phyloP scores from a whole-genome alignment of 2,797 vertebrate species.

The Microhierax caerulescens region DNA sequence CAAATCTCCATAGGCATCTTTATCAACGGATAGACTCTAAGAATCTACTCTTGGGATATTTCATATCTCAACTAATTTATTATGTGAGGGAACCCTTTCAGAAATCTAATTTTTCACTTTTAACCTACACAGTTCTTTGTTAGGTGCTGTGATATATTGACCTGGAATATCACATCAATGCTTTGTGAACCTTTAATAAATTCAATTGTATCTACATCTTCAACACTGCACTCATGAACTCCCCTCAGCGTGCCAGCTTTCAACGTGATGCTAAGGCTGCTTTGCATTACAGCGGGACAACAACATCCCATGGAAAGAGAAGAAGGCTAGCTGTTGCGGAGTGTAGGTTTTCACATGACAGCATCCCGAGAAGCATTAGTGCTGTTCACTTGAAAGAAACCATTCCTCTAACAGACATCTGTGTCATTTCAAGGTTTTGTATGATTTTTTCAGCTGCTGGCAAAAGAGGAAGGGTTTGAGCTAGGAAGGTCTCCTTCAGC shows the following conservation, averaged over 20 bases:
- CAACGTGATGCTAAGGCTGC: neutral
- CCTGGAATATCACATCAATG: constrained; percentile 33
- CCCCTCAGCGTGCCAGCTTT: neutral
- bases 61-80: constrained; percentile 65
- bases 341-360: neutral
- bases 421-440: neutral
- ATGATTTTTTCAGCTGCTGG: neutral
- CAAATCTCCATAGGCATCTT: constrained; percentile 61
- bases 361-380: neutral
- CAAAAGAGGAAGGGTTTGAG: neutral
- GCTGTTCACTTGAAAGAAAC: neutral
- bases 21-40: constrained; percentile 52
- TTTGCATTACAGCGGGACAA: neutral
- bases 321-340: neutral
- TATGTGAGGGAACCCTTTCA: constrained; percentile 12
- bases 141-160: constrained; percentile 35
- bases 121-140: constrained; percentile 8
- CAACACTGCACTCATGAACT: neutral
- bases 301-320: neutral
- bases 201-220: neutral
- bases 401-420: neutral
- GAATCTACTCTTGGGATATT: constrained; percentile 22
- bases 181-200: constrained; percentile 11
- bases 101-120: constrained; percentile 60
- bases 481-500: neutral